Evolutionary conservation across 2,888 invertebrate species (phyloP), one percentile per base, ranked within the genome.

Genomic region (Agrilus biguttatus): DNA sequence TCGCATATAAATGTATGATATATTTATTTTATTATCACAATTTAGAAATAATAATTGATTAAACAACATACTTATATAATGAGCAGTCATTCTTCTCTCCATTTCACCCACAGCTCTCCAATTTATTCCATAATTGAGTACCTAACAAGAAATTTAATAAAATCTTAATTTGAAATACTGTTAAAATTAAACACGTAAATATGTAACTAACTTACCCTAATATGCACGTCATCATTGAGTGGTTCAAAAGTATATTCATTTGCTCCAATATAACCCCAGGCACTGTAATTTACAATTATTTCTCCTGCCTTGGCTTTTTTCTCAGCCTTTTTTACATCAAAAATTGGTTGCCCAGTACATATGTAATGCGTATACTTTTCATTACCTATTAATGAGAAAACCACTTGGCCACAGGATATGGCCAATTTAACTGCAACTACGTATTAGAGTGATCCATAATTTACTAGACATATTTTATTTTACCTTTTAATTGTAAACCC

Each of bases 281-380:
- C 74, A 40, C 72, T 73, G 8, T 71, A 68, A 0, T 77, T 65
- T 0, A 77, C 72, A 1, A 79, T 56, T 14, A 78, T 75, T 46
- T 80, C 79, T 1, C 79, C 79, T 1, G 77, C 74, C 2, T 64
- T 67, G 49, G 68, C 67, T 48, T 64, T 56, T 45, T 67, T 62
- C 49, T 73, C 72, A 0, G 71, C 73, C 49, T 60, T 57, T 57
- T 74, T 74, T 0, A 70, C 67, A 47, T 79, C 78, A 69, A 73
- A 73, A 8, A 80, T 73, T 0, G 79, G 77, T 50, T 72, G 70
- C 0, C 80, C 80, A 5, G 75, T 70, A 28, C 77, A 67, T 3
- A 78, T 71, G 55, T 74, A 80, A 57, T 76, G 69, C 0, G 74
- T 70, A 44, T 66, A 67, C 3, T 57, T 61, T 17, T 60, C 53